Evolutionary conservation across 2,113 vertebrate species (phyloP).

Genomic region (Mesitornis unicolor): DNA sequence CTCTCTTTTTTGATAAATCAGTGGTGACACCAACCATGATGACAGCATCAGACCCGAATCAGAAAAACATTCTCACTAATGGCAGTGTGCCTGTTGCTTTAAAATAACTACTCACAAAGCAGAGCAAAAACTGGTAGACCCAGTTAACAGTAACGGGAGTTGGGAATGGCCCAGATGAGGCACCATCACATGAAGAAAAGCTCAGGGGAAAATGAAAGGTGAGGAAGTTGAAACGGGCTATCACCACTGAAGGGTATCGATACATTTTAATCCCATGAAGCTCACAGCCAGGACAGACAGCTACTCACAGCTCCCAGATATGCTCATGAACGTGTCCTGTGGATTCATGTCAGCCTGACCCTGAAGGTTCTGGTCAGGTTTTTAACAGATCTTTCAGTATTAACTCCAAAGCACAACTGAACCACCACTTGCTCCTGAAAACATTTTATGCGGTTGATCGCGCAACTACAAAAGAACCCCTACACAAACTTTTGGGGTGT

Average conservation of each 20-base stretch:
- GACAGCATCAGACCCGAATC: background rate
- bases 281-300: background rate
- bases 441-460: background rate
- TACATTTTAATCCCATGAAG: background rate
- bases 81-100: background rate
- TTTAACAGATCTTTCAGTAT: background rate
- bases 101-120: background rate
- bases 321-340: background rate
- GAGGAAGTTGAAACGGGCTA: background rate
- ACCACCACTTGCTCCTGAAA: background rate
- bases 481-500: background rate
- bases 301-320: background rate
- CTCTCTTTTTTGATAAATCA: background rate
- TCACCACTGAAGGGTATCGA: background rate
- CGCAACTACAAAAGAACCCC: background rate
- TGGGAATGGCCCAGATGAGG: background rate
- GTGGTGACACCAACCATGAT: background rate
- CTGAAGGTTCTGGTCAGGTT: background rate
- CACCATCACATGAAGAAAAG: background rate
- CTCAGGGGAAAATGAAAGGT: background rate
- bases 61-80: background rate
- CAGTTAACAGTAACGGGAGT: background rate
- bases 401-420: background rate
- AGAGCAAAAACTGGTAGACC: background rate
- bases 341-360: background rate